Base-by-base conservation (phyloP, 1,140 invertebrate species). In the Linepithema humile region DNA sequence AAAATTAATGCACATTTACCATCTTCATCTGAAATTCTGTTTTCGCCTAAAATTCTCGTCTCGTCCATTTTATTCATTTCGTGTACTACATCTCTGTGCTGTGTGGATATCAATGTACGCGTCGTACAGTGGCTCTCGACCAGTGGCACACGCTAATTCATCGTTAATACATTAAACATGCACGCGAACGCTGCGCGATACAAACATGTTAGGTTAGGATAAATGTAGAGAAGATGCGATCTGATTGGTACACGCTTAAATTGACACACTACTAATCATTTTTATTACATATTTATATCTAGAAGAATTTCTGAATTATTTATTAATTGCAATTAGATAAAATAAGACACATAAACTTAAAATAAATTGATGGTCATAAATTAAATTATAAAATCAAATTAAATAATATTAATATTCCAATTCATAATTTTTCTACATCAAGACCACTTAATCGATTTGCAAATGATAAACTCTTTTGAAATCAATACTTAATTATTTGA, bases 41-140 rank as follows among this genome's bases (percentile, higher is more conserved):
- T 40, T n/a, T 29, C 26, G 38, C 32, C 40, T 65, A 50, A 77
- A 77, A 65, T 35, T 45, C 59, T 53, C 38, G 48, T n/a, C 73
- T 29, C 12, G 20, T n/a, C n/a, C n/a, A 64, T 5, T 23, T 45
- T 20, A 38, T 74, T 74, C 35, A 73, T 73, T 35, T 26, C 70
- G 50, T 38, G 23, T 26, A 57, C 5, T 57, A 38, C 35, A 35
- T 57, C 12, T 59, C 23, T 73, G 32, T 20, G 15, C 29, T 74
- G 55, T 38, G 23, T 74, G 38, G 55, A 20, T 40, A 59, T 60
- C 59, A 74, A 5, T 43, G 72, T 45, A 9, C 55, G 53, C 55
- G 60, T 60, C 23, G 55, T 74, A 74, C 60, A 50, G 60, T 77
- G 74, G 60, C 74, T 65, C 74, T 77, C 60, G 40, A 64, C n/a